phyloP scores from a whole-genome alignment of 2,888 invertebrate genomes.

The Branchellion lobata region DNA sequence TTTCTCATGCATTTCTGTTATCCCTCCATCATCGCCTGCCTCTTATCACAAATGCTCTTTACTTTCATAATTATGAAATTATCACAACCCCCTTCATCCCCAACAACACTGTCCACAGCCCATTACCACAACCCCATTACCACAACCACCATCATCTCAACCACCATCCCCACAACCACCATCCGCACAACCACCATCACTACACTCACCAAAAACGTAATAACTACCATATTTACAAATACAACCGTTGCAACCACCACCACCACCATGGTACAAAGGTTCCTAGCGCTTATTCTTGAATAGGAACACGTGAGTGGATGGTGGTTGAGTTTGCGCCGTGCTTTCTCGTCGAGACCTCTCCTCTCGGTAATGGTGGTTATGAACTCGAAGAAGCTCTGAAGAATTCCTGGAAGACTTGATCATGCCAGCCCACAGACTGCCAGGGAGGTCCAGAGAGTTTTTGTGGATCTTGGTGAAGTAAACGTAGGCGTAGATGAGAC shows the following conservation, averaged over 20 bases:
- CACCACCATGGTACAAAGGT: too few relatives aligned
- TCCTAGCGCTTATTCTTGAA: slow-evolving; percentile 34
- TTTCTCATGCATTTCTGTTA: too few relatives aligned
- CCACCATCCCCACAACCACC: slow-evolving; percentile 1
- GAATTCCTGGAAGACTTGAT: slow-evolving; percentile 13
- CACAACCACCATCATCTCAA: neutral
- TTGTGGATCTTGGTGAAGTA: slow-evolving; percentile 49
- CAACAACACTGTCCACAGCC: too few relatives aligned
- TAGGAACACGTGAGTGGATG: slow-evolving; percentile 43
- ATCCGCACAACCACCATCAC: neutral
- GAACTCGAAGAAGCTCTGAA: slow-evolving; percentile 33
- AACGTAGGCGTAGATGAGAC: slow-evolving; percentile 50
- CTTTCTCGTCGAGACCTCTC: neutral
- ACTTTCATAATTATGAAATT: too few relatives aligned
- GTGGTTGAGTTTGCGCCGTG: neutral
- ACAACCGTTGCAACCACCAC: neutral
- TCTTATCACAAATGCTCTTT: too few relatives aligned
- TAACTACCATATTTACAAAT: neutral
- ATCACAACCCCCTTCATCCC: slow-evolving; percentile 71
- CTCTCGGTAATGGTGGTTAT: slow-evolving; percentile 32
- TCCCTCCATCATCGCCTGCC: too few relatives aligned
- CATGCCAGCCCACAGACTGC: slow-evolving; percentile 7
- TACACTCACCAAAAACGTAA: neutral
- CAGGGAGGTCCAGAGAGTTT: neutral
- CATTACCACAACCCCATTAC: too few relatives aligned